Conservation (phyloP, 2,888 invertebrate species). For the Stratiomys singularior region DNA sequence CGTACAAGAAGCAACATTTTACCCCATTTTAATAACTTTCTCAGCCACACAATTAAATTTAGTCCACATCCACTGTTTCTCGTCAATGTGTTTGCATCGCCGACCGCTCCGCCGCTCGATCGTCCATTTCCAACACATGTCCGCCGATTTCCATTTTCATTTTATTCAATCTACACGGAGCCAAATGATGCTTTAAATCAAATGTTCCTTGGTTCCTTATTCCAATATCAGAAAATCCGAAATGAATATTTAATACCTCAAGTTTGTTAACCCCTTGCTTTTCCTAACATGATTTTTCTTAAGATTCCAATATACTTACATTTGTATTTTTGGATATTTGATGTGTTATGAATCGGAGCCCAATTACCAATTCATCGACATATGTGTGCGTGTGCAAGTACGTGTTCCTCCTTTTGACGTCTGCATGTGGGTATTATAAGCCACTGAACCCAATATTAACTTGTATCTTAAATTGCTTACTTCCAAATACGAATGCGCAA, state of each 20-base stretch:
- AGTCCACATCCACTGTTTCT: neutral
- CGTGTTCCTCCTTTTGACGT: neutral
- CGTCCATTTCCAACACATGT: slow-evolving; percentile 2
- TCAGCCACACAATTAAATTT: slow-evolving; percentile 48
- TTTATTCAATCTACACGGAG: neutral
- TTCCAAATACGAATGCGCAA: neutral
- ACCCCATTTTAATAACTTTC: slow-evolving; percentile 50
- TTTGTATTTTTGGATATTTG: slow-evolving; percentile 1
- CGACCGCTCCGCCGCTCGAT: too few relatives aligned
- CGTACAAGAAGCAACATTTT: slow-evolving; percentile 43
- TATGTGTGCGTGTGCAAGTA: neutral
- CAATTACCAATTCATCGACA: neutral
- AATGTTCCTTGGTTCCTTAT: neutral
- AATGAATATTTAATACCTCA: slow-evolving; percentile 13
- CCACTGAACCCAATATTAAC: too few relatives aligned
- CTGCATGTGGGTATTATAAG: neutral
- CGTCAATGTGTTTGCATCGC: neutral
- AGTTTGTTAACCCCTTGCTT: slow-evolving; percentile 25
- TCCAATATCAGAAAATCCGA: neutral
- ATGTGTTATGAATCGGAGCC: slow-evolving; percentile 5
- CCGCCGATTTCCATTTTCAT: neutral
- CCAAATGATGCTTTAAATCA: neutral
- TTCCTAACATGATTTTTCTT: neutral
- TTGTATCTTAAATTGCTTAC: too few relatives aligned
- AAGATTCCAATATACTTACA: too few relatives aligned